Conservation (phyloP, 2,888 invertebrate species). For the Aphidius colemani region DNA sequence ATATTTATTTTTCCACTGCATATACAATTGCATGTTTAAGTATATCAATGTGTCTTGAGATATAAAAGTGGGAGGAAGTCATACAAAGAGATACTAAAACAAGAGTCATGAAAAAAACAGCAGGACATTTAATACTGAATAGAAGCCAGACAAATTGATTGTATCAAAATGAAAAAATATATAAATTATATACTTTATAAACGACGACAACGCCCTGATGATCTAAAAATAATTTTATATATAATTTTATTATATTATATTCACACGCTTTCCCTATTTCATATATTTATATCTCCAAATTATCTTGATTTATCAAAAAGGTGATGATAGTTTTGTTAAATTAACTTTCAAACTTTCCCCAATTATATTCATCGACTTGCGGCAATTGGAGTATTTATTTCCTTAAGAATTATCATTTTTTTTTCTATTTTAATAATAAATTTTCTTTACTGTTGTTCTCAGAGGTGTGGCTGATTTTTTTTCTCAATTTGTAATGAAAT, state of each 20-base stretch:
- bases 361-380: slow-evolving; percentile 32
- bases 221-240: slow-evolving; percentile 6
- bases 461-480: background rate
- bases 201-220: background rate
- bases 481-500: too few relatives aligned
- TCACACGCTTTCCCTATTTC: slow-evolving; percentile 36
- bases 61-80: slow-evolving; percentile 22
- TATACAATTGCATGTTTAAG: slow-evolving; percentile 46
- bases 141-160: slow-evolving; percentile 58
- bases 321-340: slow-evolving; percentile 19
- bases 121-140: slow-evolving; percentile 25
- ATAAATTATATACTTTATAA: background rate
- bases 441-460: too few relatives aligned
- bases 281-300: slow-evolving; percentile 25
- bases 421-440: too few relatives aligned
- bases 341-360: slow-evolving; percentile 39
- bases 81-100: slow-evolving; percentile 5
- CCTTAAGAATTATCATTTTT: too few relatives aligned
- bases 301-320: slow-evolving; percentile 22
- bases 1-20: slow-evolving; percentile 41
- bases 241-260: slow-evolving; percentile 11
- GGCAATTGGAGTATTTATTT: too few relatives aligned
- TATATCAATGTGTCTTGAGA: slow-evolving; percentile 30
- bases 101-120: slow-evolving; percentile 18
- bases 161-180: slow-evolving; percentile 24